phyloP scores from a whole-genome alignment of 1,140 invertebrate genomes.

The Scaptomyza graminum region DNA sequence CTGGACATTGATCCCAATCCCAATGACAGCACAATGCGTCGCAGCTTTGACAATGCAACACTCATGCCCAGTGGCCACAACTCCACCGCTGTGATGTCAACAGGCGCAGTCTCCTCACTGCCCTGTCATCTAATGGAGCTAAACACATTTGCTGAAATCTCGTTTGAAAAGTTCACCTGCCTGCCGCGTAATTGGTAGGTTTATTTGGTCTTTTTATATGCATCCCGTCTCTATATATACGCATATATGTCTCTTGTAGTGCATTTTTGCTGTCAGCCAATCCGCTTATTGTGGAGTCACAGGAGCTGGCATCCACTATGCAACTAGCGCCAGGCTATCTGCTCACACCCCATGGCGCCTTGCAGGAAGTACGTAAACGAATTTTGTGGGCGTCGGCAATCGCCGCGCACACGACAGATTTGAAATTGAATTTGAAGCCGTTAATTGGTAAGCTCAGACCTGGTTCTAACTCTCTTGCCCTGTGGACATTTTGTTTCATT shows the following conservation, averaged over 20 bases:
- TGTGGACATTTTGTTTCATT: slow-evolving; percentile 54
- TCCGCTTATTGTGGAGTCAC: slow-evolving; percentile 76
- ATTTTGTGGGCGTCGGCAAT: slow-evolving; percentile 83
- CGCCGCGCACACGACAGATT: slow-evolving; percentile 68
- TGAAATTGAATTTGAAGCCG: slow-evolving; percentile 80
- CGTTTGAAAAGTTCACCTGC: slow-evolving; percentile 65
- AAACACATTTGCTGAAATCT: slow-evolving; percentile 66
- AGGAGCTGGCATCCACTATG: slow-evolving; percentile 74
- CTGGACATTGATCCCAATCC: slow-evolving; percentile 66
- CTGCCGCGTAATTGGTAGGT: slow-evolving; percentile 61
- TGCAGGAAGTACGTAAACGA: slow-evolving; percentile 81
- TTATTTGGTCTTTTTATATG: background rate
- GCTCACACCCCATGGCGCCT: slow-evolving; percentile 69
- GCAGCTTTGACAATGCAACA: slow-evolving; percentile 57
- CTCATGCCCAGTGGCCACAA: slow-evolving; percentile 37
- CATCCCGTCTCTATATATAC: background rate
- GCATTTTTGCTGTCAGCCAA: slow-evolving; percentile 70
- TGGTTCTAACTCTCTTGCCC: background rate
- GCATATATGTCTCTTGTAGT: slow-evolving; percentile 44
- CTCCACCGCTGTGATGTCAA: slow-evolving; percentile 14
- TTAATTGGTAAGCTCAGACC: slow-evolving; percentile 71
- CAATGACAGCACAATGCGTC: slow-evolving; percentile 41
- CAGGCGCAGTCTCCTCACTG: slow-evolving; percentile 18
- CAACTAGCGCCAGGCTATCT: slow-evolving; percentile 75
- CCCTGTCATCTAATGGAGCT: slow-evolving; percentile 66